These are phyloP conservation scores for Cherax quadricarinatus DNA, from an alignment of 1,140 invertebrate species.

Conservation along the genomic window DNA sequence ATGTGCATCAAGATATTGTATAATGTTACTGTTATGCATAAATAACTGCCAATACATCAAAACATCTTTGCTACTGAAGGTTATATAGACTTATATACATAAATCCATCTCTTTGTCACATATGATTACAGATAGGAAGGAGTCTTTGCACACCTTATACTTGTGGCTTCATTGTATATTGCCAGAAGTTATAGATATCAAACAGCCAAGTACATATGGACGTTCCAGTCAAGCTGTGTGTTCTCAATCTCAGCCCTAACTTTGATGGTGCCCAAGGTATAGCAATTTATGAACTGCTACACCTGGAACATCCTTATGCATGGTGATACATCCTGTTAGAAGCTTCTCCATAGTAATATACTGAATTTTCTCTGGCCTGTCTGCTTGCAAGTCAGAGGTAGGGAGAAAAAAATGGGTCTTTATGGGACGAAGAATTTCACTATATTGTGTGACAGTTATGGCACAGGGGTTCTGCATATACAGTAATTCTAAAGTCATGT, in stretches of 20 bases:
- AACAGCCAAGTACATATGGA: conserved; percentile 32
- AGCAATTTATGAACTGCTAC: background rate
- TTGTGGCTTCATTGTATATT: conserved; percentile 47
- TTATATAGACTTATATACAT: conserved; percentile 25
- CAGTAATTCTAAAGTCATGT: background rate
- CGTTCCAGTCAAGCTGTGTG: conserved; percentile 29
- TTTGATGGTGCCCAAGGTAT: conserved; percentile 6
- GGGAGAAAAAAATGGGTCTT: background rate
- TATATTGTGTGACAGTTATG: background rate
- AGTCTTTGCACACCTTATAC: conserved; percentile 27
- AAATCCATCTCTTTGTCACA: conserved; percentile 2
- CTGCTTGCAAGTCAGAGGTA: conserved; percentile 12
- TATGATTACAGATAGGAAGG: conserved; percentile 19
- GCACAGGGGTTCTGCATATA: background rate
- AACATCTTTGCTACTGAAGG: conserved; percentile 19
- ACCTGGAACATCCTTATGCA: conserved; percentile 49
- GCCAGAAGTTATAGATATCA: conserved; percentile 33
- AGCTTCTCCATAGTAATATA: conserved; percentile 27
- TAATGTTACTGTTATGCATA: conserved; percentile 19
- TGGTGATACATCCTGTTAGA: conserved; percentile 29
- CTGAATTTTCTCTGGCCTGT: conserved; percentile 37
- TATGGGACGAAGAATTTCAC: background rate
- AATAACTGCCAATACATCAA: conserved; percentile 21
- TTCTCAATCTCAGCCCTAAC: background rate
- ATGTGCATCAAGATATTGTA: conserved; percentile 13